Base-by-base conservation (phyloP, 2,888 invertebrate genomes). In the Urechis unicinctus region DNA sequence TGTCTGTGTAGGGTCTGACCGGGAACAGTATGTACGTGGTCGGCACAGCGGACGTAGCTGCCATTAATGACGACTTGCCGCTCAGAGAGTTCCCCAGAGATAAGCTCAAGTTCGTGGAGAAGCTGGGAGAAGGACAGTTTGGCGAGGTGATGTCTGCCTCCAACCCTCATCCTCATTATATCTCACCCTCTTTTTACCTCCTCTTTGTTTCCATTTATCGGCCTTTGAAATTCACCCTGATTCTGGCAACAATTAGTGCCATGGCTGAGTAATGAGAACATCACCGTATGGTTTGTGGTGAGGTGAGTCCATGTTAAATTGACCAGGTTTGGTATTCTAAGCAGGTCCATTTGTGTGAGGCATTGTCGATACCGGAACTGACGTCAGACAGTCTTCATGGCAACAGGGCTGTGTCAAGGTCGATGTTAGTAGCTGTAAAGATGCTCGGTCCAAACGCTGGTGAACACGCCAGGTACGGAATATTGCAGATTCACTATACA, bases 81-180 rank as follows among this genome's bases (percentile, higher is more conserved):
- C 57, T 90, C 59, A 84, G 86, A 60, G 89, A 90, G 80, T 88
- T 91, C 78, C 89, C 90, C 55, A 82, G 89, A 62, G 89, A 89
- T 74, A 83, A 88, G 67, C 84, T 92, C 59, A 82, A 89, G 66
- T 89, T 91, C 86, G 83, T 91, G 66, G 88, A 90, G 57, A 90
- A 90, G 74, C 82, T 91, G 46, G 89, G 90, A 25, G 91, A 90
- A 77, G 91, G 91, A 60, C 87, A 88, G 57, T 91, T 90, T 77
- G 91, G 91, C 78, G 89, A 89, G 78, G 91, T 91, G 55, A 51
- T n/a, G n/a, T n/a, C n/a, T n/a, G n/a, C n/a, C n/a, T n/a, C n/a
- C n/a, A n/a, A n/a, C n/a, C n/a, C n/a, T n/a, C n/a, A n/a, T n/a
- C n/a, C n/a, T n/a, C n/a, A n/a, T n/a, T n/a, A n/a, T n/a, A n/a